Base-by-base conservation (phyloP, 2,113 vertebrate species). In the Camelus dromedarius region DNA sequence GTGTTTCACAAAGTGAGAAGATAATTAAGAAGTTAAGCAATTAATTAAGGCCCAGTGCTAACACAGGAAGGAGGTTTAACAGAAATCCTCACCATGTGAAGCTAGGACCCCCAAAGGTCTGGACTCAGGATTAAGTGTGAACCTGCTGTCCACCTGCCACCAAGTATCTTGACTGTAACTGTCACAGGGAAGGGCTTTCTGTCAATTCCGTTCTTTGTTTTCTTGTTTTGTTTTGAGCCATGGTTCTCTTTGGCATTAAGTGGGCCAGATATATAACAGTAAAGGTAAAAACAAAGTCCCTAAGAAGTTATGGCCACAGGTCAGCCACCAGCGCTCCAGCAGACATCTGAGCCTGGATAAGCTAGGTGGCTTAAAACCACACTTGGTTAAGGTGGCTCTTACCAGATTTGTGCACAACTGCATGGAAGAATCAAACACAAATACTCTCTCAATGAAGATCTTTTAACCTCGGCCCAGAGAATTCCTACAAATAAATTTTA, bases 151-250 rank as follows among this genome's bases (percentile, higher is more conserved):
- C 0, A 6, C 22, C 26, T 42, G 0, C 22, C n/a, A 56, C 20
- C 9, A 0, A 0, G 10, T 0, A n/a, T 2, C 14, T 70, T 88
- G 54, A 46, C 1, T 24, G 4, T 10, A 58, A 26, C 3, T 38
- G 3, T 54, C 18, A 8, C 12, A 19, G 2, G 6, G 32, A 82
- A 79, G 26, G n/a, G 3, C 10, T 83, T 77, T n/a, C 32, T 52
- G 7, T 14, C 16, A 6, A 10, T 60, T n/a, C 14, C 42, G 9
- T 30, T 76, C 19, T 91, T 48, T 50, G 12, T 35, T 69, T 52
- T 1, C 16, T 46, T 56, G 15, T 54, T 94, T 81, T 48, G 3
- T 35, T 62, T 42, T 73, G 30, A 69, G 60, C 5, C 4, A n/a
- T 32, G 75, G 11, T 60, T 79, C 73, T 72, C 38, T 81, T 69